A percentile compares a stretch with the other conserved stretches of the same genome.
These are phyloP conservation scores for Corynorhinus townsendii DNA, from an alignment of 2,113 vertebrate species.

Conservation along the genomic window DNA sequence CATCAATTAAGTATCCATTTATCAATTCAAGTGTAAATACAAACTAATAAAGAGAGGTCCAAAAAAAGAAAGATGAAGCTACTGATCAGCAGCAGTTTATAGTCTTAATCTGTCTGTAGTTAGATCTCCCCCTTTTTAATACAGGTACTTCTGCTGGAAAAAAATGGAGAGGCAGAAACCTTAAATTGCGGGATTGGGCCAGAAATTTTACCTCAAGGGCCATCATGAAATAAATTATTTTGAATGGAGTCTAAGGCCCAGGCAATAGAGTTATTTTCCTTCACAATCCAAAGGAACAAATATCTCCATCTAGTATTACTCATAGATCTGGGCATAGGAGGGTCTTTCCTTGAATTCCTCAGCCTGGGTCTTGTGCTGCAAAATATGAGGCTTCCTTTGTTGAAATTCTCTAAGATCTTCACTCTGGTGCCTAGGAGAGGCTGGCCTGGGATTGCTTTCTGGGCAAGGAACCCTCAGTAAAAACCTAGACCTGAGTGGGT, in stretches of 20 bases:
- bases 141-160: background rate
- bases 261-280: background rate
- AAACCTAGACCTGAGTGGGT: background rate
- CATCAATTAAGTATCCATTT: background rate
- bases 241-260: background rate
- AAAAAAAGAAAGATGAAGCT: background rate
- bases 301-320: background rate
- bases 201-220: background rate
- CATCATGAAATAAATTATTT: background rate
- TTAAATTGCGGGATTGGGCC: background rate
- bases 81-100: background rate
- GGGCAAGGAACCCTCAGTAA: background rate
- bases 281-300: background rate
- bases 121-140: background rate
- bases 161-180: background rate
- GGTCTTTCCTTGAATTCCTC: background rate
- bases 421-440: background rate
- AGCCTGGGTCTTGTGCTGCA: too few species aligned
- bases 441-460: background rate
- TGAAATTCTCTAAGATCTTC: background rate
- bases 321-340: background rate
- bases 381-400: background rate
- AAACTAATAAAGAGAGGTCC: background rate
- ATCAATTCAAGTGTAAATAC: background rate
- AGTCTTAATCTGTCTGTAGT: background rate